A percentile compares a stretch with the other conserved stretches of the same genome.
These are phyloP conservation scores for Tinea pellionella DNA, from an alignment of 2,888 invertebrate species.

Conservation along the genomic window DNA sequence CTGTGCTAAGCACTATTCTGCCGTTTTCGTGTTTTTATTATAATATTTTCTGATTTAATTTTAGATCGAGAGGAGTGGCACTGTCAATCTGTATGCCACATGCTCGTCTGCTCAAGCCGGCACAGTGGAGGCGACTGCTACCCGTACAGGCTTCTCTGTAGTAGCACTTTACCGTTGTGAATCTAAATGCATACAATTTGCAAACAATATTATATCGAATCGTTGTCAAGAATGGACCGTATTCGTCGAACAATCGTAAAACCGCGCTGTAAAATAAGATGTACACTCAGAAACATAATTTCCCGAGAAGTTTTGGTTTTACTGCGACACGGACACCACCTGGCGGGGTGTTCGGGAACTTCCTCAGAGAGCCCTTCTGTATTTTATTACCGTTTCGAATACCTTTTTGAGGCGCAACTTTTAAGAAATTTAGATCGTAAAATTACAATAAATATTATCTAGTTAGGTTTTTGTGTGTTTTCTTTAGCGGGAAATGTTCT, in stretches of 20 bases:
- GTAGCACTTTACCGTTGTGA: no score
- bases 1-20: no score
- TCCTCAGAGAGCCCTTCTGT: conserved; percentile 13
- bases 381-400: conserved; percentile 11
- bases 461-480: not conserved
- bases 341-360: conserved; percentile 19
- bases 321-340: conserved; percentile 21
- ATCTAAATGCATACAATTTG: no score
- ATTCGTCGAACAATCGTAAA: conserved; percentile 4
- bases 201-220: not conserved
- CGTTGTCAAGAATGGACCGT: not conserved
- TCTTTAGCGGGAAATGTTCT: not conserved
- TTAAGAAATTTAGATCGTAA: conserved; percentile 4
- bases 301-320: conserved; percentile 15
- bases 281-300: conserved; percentile 9
- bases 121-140: no score
- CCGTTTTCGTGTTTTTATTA: no score
- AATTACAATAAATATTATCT: not conserved
- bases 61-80: no score
- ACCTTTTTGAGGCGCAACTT: not conserved
- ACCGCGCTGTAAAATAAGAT: conserved; percentile 9
- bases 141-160: no score
- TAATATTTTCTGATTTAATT: no score
- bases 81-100: no score
- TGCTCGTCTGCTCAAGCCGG: no score